These are phyloP conservation scores for Diceros bicornis DNA, from an alignment of 2,797 vertebrate genomes.

Conservation along the genomic window DNA sequence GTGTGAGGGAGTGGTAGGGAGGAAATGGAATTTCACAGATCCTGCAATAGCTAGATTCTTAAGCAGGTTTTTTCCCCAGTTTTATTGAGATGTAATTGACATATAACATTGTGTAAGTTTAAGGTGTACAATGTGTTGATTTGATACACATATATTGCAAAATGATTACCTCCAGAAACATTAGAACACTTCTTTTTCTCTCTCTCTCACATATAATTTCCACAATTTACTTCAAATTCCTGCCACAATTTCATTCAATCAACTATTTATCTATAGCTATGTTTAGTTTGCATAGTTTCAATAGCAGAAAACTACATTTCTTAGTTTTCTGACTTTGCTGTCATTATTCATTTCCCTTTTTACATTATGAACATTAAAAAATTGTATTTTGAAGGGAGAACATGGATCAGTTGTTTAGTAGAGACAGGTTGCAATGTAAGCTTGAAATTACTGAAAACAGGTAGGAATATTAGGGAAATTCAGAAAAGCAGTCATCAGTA, in stretches of 20 bases:
- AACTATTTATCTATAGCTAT: slow-evolving; percentile 1
- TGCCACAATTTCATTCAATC: background rate
- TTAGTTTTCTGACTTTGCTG: background rate
- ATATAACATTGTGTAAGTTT: no score
- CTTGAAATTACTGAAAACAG: background rate
- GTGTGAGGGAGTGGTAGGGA: background rate
- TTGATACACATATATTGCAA: background rate
- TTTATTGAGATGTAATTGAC: background rate
- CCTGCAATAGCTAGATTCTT: background rate
- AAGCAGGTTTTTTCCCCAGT: background rate
- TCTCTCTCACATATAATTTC: background rate
- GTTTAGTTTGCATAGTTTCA: slow-evolving; percentile 7
- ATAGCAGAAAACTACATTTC: slow-evolving; percentile 21
- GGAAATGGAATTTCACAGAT: background rate
- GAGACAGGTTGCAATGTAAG: background rate
- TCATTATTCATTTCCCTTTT: background rate
- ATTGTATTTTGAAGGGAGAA: background rate
- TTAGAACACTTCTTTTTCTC: background rate
- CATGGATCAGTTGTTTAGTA: background rate
- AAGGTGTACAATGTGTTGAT: background rate
- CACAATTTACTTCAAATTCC: slow-evolving; percentile 15
- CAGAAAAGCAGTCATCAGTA: background rate
- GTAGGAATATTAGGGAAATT: background rate
- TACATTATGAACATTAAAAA: slow-evolving; percentile 1
- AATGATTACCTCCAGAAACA: no score